Conservation (phyloP, 2,113 vertebrate genomes). For the Opisthocomus hoazin region DNA sequence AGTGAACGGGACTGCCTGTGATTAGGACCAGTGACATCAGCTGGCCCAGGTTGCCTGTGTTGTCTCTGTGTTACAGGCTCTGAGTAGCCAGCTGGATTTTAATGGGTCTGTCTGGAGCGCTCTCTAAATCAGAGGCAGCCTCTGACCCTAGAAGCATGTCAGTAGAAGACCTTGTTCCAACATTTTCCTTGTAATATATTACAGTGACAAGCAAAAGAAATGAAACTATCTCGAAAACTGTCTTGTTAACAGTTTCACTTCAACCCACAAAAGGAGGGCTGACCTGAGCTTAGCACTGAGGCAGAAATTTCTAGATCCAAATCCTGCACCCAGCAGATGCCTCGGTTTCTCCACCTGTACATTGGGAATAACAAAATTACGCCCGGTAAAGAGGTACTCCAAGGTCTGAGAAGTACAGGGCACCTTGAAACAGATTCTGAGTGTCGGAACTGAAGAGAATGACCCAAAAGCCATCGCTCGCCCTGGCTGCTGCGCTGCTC, state of each 20-base stretch:
- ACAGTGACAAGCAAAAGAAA: slow-evolving; percentile 15
- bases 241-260: slow-evolving; percentile 29
- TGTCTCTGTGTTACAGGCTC: background rate
- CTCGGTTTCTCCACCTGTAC: background rate
- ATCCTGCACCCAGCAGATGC: background rate
- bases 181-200: slow-evolving; percentile 17
- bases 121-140: background rate
- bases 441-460: background rate
- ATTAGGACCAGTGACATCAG: background rate
- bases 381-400: background rate
- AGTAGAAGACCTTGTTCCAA: background rate
- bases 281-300: background rate
- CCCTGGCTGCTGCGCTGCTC: background rate
- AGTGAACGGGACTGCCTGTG: background rate
- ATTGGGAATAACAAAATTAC: background rate
- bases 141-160: background rate
- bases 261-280: slow-evolving; percentile 4
- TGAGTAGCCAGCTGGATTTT: background rate
- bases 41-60: background rate
- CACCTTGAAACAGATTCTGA: background rate
- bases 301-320: background rate
- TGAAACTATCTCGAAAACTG: slow-evolving; percentile 3
- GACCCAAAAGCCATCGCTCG: background rate
- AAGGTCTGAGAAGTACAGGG: background rate
- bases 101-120: background rate